phyloP scores from a whole-genome alignment of 2,888 invertebrate species.

The Archips crataeganus region DNA sequence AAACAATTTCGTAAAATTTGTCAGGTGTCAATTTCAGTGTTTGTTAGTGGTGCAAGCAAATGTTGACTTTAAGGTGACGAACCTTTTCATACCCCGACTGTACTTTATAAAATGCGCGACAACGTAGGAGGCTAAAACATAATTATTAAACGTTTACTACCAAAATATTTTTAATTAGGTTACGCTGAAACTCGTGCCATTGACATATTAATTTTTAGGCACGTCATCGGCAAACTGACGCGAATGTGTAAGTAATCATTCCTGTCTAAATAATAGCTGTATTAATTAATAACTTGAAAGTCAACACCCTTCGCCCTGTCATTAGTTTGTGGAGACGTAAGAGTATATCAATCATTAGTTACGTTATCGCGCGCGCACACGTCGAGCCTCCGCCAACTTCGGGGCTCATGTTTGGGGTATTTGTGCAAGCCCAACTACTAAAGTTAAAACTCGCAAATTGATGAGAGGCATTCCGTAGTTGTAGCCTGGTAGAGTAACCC shows the following conservation, averaged over 20 bases:
- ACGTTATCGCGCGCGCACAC: constrained; percentile 76
- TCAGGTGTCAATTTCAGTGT: too few relatives aligned
- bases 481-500: too few relatives aligned
- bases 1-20: too few relatives aligned
- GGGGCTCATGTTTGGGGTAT: constrained; percentile 68
- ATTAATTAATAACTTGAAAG: constrained; percentile 85
- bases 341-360: constrained; percentile 83
- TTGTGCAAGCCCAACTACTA: constrained; percentile 53
- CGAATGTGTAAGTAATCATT: constrained; percentile 55
- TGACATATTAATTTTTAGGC: constrained; percentile 37
- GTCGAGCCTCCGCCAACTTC: constrained; percentile 69
- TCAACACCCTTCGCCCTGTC: constrained; percentile 82
- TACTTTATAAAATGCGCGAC: too few relatives aligned
- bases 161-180: neutral
- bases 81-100: too few relatives aligned
- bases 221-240: constrained; percentile 36
- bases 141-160: neutral
- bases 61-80: too few relatives aligned
- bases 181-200: constrained; percentile 10
- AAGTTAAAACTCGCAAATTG: constrained; percentile 54
- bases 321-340: constrained; percentile 79
- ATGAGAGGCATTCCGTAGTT: constrained; percentile 46
- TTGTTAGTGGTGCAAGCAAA: too few relatives aligned
- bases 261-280: constrained; percentile 76
- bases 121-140: neutral